These are phyloP conservation scores for Callipepla squamata DNA, from an alignment of 2,113 vertebrate genomes.

Conservation along the genomic window DNA sequence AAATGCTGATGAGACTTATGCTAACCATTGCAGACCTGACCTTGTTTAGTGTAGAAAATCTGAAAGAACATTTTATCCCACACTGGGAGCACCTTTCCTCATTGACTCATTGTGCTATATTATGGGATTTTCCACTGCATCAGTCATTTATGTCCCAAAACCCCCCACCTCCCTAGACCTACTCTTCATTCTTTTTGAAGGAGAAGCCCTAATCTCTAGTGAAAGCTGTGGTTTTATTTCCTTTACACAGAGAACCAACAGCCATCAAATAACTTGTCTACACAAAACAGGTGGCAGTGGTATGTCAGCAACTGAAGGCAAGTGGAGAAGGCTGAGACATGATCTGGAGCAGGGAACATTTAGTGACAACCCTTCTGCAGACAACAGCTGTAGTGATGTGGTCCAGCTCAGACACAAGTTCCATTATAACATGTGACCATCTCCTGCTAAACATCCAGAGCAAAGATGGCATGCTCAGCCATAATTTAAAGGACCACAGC, in stretches of 20 bases:
- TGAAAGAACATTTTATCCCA: not conserved
- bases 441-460: slow-evolving; percentile 53
- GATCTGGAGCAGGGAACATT: not conserved
- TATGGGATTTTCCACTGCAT: not conserved
- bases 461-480: slow-evolving; percentile 73
- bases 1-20: not conserved
- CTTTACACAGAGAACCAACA: slow-evolving; percentile 4
- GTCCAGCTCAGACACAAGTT: slow-evolving; percentile 50
- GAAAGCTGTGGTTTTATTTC: slow-evolving; percentile 23
- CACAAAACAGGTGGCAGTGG: slow-evolving; percentile 25
- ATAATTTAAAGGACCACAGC: slow-evolving; percentile 79
- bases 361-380: not conserved
- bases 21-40: not conserved
- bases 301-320: not conserved
- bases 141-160: not conserved
- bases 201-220: slow-evolving; percentile 16
- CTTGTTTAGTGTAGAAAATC: not conserved
- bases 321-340: not conserved
- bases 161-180: not conserved
- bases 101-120: not conserved
- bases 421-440: not conserved
- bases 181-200: not conserved
- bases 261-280: slow-evolving; percentile 25
- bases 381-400: not conserved
- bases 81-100: not conserved